Base-by-base conservation (phyloP, 2,888 invertebrate species). In the Eupelmus urozonus region DNA sequence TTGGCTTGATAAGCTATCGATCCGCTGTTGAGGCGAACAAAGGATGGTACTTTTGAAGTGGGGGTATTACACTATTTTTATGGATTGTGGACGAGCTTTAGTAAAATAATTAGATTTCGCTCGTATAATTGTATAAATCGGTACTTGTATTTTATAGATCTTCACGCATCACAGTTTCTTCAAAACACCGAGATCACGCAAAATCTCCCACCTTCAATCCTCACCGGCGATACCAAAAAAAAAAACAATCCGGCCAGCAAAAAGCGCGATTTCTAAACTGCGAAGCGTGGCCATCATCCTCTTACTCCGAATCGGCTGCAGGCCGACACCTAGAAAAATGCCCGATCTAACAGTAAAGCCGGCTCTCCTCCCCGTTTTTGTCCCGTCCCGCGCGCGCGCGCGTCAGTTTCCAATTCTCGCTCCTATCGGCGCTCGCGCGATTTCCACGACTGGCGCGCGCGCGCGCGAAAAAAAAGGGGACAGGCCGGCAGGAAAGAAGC, bases 311-410 rank as follows among this genome's bases (percentile, higher is more conserved):
- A 69, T 42, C 27, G 51, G 40, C 42, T 18, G 42, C 69, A 16
- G 40, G 7, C 1, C 55, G 57, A 9, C 25, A 5, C 66, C 25
- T n/a, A 7, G 76, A 70, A 76, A 76, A 72, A 77, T 72, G 45
- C n/a, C 4, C 51, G 49, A 71, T 71, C n/a, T n/a, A 78, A 78
- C 78, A 69, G 78, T 78, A 78, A 72, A 60, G 55, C 18, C 2
- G 4, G 13, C 45, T 49, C 67, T 57, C 27, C 40, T 62, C 49
- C 34, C 5, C 55, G 29, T 45, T 51, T 63, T 55, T 63, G 59
- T 53, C 20, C 16, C 3, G 49, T 9, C 34, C 3, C 34, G 9
- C 3, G 5, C 34, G n/a, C n/a, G n/a, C n/a, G n/a, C 51, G 60
- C 42, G 25, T 53, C 59, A 27, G 49, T 72, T 66, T 59, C 55